These are phyloP conservation scores for Ceramica pisi DNA, from an alignment of 2,888 invertebrate genomes.

Conservation along the genomic window DNA sequence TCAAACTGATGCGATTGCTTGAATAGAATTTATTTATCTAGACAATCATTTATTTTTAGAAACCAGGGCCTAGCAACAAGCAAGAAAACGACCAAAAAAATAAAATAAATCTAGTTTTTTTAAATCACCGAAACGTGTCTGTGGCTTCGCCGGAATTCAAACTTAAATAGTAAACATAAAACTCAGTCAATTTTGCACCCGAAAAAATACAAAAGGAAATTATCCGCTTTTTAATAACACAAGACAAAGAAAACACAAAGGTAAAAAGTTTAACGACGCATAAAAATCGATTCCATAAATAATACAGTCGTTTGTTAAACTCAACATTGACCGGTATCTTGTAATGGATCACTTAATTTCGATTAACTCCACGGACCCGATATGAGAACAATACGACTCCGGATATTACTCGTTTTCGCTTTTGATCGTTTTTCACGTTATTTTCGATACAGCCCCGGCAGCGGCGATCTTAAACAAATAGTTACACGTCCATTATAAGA, in stretches of 20 bases:
- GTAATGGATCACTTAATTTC: conserved; percentile 90
- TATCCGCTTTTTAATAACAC: conserved; percentile 57
- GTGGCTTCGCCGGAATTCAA: background rate
- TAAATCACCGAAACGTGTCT: background rate
- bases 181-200: conserved; percentile 37
- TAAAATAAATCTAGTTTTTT: background rate
- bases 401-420: conserved; percentile 89
- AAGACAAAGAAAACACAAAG: conserved; percentile 60
- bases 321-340: conserved; percentile 83
- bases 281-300: conserved; percentile 85
- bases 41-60: too few species aligned
- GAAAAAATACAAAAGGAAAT: conserved; percentile 56
- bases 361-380: conserved; percentile 83
- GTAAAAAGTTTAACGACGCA: conserved; percentile 74
- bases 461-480: conserved; percentile 82
- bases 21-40: background rate
- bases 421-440: conserved; percentile 85
- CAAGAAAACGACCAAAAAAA: background rate
- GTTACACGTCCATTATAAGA: conserved; percentile 69
- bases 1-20: background rate
- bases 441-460: conserved; percentile 76
- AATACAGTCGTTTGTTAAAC: conserved; percentile 82
- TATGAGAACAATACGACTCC: conserved; percentile 85
- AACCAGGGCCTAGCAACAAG: background rate
- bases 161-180: conserved; percentile 35